Conservation (phyloP, 1,140 invertebrate species). For the Augochlora pura region DNA sequence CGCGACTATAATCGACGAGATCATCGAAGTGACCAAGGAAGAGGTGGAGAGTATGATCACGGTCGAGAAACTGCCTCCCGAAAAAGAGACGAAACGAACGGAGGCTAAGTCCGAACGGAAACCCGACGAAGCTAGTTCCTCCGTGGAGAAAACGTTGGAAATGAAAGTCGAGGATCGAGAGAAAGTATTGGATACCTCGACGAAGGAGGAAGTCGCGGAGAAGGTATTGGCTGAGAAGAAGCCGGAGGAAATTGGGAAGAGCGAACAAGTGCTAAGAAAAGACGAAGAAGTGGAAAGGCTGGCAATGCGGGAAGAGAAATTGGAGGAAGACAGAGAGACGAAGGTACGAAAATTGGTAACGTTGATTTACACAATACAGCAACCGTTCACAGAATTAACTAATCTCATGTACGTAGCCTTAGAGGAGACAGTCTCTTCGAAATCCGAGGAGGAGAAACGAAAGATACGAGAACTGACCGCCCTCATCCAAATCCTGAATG, state of each 20-base stretch:
- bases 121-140: too few species aligned
- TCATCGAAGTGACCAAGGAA: slow-evolving; percentile 70
- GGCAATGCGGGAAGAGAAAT: background rate
- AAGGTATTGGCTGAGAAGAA: background rate
- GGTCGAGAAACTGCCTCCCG: slow-evolving; percentile 41
- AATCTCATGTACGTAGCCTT: slow-evolving; percentile 36
- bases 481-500: slow-evolving; percentile 52
- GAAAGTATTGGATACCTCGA: background rate
- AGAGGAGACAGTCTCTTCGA: slow-evolving; percentile 21
- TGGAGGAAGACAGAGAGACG: background rate
- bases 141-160: too few species aligned
- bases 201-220: background rate
- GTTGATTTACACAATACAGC: slow-evolving; percentile 23
- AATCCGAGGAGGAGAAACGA: slow-evolving; percentile 55
- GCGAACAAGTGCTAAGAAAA: background rate
- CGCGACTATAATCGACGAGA: slow-evolving; percentile 69
- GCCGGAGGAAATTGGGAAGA: background rate
- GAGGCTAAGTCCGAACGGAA: too few species aligned
- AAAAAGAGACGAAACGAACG: background rate
- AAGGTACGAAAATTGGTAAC: background rate
- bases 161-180: background rate
- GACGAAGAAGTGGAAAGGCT: background rate
- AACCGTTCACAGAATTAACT: slow-evolving; percentile 43
- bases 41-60: slow-evolving; percentile 67
- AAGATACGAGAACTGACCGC: slow-evolving; percentile 50